Percentiles rank a stretch among this genome's conserved stretches.
Evolutionary conservation across 2,113 vertebrate genomes (phyloP).

Genomic region (Malurus elegans): DNA sequence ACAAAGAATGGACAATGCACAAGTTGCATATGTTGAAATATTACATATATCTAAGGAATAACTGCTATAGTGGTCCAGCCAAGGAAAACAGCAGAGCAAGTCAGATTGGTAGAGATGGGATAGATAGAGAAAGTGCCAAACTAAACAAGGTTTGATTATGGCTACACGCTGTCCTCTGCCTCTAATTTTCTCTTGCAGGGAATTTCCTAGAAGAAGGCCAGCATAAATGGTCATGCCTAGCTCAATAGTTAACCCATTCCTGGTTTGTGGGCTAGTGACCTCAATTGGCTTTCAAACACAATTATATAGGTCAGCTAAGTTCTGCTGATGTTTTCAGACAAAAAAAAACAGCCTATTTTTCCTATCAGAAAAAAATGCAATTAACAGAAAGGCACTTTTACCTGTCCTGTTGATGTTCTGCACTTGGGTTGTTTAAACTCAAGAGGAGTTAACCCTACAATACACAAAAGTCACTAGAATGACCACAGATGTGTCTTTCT

Average conservation of each 20-base stretch:
- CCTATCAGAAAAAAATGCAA: neutral
- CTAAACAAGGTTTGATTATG: conserved; percentile 51
- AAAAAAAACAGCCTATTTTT: neutral
- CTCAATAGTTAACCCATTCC: conserved; percentile 1
- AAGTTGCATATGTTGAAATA: neutral
- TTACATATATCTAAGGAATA: neutral
- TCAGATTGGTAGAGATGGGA: conserved; percentile 44
- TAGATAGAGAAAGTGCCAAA: conserved; percentile 49
- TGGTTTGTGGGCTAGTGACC: neutral
- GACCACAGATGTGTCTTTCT: neutral
- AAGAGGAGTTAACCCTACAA: neutral
- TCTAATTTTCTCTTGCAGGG: conserved; percentile 57
- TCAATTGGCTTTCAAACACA: neutral
- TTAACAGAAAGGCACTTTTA: neutral
- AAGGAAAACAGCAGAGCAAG: conserved; percentile 23
- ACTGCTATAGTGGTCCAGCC: neutral
- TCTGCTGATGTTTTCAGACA: neutral
- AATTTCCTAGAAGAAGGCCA: conserved; percentile 61
- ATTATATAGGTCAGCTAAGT: neutral
- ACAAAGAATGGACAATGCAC: neutral
- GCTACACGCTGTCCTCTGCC: conserved; percentile 38
- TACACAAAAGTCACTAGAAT: neutral
- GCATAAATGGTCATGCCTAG: conserved; percentile 26
- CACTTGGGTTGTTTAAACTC: neutral
- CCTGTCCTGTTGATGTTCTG: neutral